A percentile compares a stretch with the other conserved stretches of the same genome.
These are phyloP conservation scores for Leucozona laternaria DNA, from an alignment of 2,888 invertebrate species.

Conservation along the genomic window DNA sequence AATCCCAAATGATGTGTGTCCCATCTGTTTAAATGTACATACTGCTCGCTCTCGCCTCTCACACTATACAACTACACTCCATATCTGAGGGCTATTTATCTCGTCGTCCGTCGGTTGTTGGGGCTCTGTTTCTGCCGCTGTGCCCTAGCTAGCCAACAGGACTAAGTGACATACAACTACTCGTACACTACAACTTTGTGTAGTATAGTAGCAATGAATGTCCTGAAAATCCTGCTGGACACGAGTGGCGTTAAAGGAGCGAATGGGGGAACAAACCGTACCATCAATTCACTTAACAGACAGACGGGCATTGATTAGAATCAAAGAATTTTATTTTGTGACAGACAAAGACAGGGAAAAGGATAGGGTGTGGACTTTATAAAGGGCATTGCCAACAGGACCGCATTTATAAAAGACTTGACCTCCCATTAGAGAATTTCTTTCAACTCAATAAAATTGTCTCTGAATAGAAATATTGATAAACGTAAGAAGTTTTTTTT, in stretches of 20 bases:
- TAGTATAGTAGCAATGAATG: conserved; percentile 39
- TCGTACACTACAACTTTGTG: conserved; percentile 1
- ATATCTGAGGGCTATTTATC: conserved; percentile 63
- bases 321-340: conserved; percentile 71
- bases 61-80: conserved; percentile 12
- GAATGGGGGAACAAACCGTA: not conserved
- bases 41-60: conserved; percentile 23
- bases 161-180: conserved; percentile 37
- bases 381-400: not conserved
- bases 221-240: conserved; percentile 14
- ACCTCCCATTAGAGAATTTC: not conserved
- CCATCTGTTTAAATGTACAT: conserved; percentile 74
- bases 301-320: conserved; percentile 74
- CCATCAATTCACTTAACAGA: conserved; percentile 66
- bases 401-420: not conserved
- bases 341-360: conserved; percentile 25
- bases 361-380: not conserved
- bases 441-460: not conserved
- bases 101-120: conserved; percentile 21
- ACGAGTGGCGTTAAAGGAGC: not conserved
- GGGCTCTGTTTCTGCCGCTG: conserved; percentile 22
- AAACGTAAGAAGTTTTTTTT: not conserved
- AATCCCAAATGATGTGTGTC: conserved; percentile 75
- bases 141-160: conserved; percentile 10
- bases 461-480: not conserved